These are phyloP conservation scores for Gasterosteus aculeatus DNA, from an alignment of 2,113 vertebrate species.

Conservation along the genomic window DNA sequence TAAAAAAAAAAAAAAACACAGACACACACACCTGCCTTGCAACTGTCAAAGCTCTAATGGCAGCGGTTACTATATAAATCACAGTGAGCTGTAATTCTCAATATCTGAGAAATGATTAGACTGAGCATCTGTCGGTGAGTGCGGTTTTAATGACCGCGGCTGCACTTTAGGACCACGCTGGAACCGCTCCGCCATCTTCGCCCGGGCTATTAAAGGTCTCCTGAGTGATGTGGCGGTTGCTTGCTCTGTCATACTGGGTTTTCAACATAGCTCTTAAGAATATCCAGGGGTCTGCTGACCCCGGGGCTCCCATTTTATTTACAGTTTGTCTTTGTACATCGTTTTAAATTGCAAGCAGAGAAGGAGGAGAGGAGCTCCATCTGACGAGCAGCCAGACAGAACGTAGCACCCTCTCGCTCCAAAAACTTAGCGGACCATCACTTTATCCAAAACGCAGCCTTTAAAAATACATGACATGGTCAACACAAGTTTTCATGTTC, in stretches of 20 bases:
- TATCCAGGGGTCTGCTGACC: slow-evolving; percentile 61
- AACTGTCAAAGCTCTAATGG: slow-evolving; percentile 61
- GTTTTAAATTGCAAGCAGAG: slow-evolving; percentile 47
- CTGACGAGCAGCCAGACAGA: background rate
- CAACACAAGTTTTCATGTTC: slow-evolving; percentile 14
- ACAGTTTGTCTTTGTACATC: slow-evolving; percentile 32
- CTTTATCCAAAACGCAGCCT: background rate
- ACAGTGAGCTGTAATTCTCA: slow-evolving; percentile 69
- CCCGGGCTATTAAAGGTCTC: slow-evolving; percentile 66
- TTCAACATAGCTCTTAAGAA: slow-evolving; percentile 68
- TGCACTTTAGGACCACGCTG: slow-evolving; percentile 57
- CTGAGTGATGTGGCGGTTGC: slow-evolving; percentile 67
- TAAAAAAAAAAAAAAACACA: slow-evolving; percentile 27
- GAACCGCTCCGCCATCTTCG: slow-evolving; percentile 56
- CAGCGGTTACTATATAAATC: slow-evolving; percentile 71
- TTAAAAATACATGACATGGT: slow-evolving; percentile 2
- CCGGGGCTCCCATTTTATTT: slow-evolving; percentile 3
- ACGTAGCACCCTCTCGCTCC: background rate
- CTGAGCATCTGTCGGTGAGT: slow-evolving; percentile 73
- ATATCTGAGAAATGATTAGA: slow-evolving; percentile 74
- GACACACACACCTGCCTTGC: slow-evolving; percentile 59
- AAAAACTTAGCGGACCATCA: background rate
- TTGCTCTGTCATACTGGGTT: slow-evolving; percentile 61
- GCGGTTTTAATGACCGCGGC: slow-evolving; percentile 70
- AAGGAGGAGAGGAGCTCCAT: slow-evolving; percentile 6